Conservation (phyloP, 2,797 vertebrate genomes). For the Enteromius radiatus region DNA sequence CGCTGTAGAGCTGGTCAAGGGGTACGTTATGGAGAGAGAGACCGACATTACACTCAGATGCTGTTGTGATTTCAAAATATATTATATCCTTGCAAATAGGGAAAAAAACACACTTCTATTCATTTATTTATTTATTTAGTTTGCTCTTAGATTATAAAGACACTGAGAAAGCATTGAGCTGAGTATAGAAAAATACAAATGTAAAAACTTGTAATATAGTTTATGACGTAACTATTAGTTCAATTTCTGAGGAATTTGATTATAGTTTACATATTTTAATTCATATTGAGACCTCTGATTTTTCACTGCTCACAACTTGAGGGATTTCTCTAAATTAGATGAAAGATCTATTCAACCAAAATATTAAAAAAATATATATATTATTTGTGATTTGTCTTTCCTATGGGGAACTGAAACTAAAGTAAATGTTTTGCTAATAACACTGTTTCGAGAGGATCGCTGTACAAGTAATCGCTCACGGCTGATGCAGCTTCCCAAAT, state of each 20-base stretch:
- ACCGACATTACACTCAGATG: neutral
- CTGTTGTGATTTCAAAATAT: neutral
- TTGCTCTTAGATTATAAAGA: neutral
- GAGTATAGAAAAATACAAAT: neutral
- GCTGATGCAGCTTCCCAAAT: no score
- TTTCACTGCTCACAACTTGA: neutral
- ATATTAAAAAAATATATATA: neutral
- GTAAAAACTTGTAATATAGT: neutral
- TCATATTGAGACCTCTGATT: neutral
- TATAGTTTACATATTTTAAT: neutral
- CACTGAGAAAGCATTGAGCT: neutral
- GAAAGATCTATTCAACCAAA: neutral
- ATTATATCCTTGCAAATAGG: neutral
- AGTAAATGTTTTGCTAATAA: no score
- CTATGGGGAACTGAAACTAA: neutral
- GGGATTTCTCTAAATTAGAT: neutral
- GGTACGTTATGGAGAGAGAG: conserved; percentile 71
- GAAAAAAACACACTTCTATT: no score
- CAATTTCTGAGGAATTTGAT: neutral
- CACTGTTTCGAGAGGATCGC: no score
- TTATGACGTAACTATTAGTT: neutral
- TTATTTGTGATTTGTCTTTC: neutral
- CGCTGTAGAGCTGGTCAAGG: conserved; percentile 97
- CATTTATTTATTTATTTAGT: no score
- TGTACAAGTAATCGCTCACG: no score